Conservation (phyloP, 2,888 invertebrate species). For the Trisateles emortualis region DNA sequence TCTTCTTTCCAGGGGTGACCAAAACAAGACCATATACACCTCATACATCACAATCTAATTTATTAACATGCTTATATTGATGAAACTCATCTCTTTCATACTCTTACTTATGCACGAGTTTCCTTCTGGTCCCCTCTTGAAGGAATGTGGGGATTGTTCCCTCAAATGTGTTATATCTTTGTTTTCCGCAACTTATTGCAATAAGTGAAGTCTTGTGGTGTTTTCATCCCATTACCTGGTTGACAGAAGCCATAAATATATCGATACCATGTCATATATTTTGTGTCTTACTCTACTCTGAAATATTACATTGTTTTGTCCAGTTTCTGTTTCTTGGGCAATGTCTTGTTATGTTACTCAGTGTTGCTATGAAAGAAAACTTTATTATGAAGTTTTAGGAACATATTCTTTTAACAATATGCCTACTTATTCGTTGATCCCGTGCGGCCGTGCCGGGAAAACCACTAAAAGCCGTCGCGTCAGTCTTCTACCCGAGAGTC, state of each 20-base stretch:
- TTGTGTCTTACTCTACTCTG: constrained; percentile 59
- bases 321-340: constrained; percentile 34
- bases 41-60: constrained; percentile 54
- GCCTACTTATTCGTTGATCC: too few species aligned
- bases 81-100: constrained; percentile 58
- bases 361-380: too few species aligned
- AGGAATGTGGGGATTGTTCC: constrained; percentile 26
- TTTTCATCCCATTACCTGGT: constrained; percentile 84
- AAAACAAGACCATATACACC: constrained; percentile 17
- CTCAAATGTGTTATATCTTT: constrained; percentile 72
- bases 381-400: too few species aligned
- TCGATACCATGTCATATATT: constrained; percentile 74
- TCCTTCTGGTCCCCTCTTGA: constrained; percentile 42
- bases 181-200: constrained; percentile 70
- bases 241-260: constrained; percentile 83
- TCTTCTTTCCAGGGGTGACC: constrained; percentile 8
- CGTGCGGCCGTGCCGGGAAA: too few species aligned
- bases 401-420: too few species aligned
- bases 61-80: constrained; percentile 59
- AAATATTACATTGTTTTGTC: constrained; percentile 57
- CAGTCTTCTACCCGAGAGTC: too few species aligned
- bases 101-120: constrained; percentile 71
- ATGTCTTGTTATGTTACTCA: constrained; percentile 14
- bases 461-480: too few species aligned
- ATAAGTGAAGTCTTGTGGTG: constrained; percentile 73